Evolutionary conservation across 1,140 invertebrate species (phyloP).

Genomic region (Drosophila nasuta): DNA sequence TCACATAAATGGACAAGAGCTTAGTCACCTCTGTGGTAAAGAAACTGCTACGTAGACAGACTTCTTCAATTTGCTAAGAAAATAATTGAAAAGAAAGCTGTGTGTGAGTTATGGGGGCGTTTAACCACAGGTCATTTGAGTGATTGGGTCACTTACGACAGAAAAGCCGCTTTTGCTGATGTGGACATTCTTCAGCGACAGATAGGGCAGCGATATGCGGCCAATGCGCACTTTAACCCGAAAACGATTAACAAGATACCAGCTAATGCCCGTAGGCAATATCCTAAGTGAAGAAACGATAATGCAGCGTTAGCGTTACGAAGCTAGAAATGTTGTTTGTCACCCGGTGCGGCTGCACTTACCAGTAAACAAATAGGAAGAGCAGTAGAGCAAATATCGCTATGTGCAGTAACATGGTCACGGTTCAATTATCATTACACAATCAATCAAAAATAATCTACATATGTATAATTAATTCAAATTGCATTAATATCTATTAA

Average conservation of each 20-base stretch:
- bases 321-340: conserved; percentile 13
- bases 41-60: conserved; percentile 94
- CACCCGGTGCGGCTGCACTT: conserved; percentile 35
- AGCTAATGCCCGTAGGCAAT: conserved; percentile 88
- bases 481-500: conserved; percentile 22
- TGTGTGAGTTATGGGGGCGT: neutral
- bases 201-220: conserved; percentile 88
- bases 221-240: conserved; percentile 89
- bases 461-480: conserved; percentile 12
- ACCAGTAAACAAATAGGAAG: conserved; percentile 77
- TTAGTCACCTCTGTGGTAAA: conserved; percentile 96
- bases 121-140: conserved; percentile 14
- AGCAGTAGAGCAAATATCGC: conserved; percentile 61
- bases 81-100: conserved; percentile 9
- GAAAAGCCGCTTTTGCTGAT: conserved; percentile 89
- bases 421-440: conserved; percentile 39
- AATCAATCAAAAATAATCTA: conserved; percentile 17
- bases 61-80: conserved; percentile 92
- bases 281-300: conserved; percentile 85
- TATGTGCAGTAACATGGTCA: conserved; percentile 71
- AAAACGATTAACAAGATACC: conserved; percentile 88
- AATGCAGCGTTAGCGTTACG: conserved; percentile 16
- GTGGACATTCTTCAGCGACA: conserved; percentile 88
- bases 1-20: conserved; percentile 92
- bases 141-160: conserved; percentile 86